Conservation (phyloP, 30 jellyfish, hydroid and myxozoan genomes). For the Aurelia aurita region DNA sequence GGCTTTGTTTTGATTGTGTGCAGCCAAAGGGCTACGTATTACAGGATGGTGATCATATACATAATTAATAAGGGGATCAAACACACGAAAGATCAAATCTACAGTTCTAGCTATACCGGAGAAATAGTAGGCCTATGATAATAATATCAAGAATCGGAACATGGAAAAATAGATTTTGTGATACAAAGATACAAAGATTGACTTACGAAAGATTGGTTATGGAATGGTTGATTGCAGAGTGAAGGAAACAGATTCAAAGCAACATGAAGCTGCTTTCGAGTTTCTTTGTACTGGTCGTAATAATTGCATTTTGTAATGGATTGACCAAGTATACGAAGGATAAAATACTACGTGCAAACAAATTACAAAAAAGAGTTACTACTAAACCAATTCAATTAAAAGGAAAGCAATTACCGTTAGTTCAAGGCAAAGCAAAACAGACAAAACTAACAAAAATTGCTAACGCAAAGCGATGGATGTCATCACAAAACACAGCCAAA, state of each 20-base stretch:
- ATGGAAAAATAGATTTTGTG: too few relatives aligned
- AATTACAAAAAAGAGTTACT: constrained; percentile 9
- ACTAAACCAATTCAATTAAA: constrained; percentile 23
- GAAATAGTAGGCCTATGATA: neutral
- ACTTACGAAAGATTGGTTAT: too few relatives aligned
- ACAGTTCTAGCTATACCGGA: neutral
- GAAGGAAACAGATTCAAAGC: neutral
- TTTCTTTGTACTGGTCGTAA: neutral
- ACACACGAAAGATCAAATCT: constrained; percentile 30
- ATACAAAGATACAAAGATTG: too few relatives aligned
- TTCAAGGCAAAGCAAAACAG: constrained; percentile 10
- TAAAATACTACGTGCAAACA: neutral
- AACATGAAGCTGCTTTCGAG: constrained; percentile 13
- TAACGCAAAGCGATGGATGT: constrained; percentile 61
- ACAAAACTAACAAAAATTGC: constrained; percentile 5
- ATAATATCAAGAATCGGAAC: too few relatives aligned
- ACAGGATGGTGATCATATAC: constrained; percentile 37
- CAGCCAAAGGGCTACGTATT: constrained; percentile 46
- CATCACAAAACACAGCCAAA: constrained; percentile 13
- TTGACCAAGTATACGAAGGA: neutral
- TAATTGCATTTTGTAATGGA: constrained; percentile 1
- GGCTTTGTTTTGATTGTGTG: neutral
- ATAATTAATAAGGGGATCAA: constrained; percentile 51
- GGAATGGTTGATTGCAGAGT: too few relatives aligned
- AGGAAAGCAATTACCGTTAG: constrained; percentile 30